Evolutionary conservation across 2,888 invertebrate species (phyloP).

Genomic region (Latrodectus hesperus): DNA sequence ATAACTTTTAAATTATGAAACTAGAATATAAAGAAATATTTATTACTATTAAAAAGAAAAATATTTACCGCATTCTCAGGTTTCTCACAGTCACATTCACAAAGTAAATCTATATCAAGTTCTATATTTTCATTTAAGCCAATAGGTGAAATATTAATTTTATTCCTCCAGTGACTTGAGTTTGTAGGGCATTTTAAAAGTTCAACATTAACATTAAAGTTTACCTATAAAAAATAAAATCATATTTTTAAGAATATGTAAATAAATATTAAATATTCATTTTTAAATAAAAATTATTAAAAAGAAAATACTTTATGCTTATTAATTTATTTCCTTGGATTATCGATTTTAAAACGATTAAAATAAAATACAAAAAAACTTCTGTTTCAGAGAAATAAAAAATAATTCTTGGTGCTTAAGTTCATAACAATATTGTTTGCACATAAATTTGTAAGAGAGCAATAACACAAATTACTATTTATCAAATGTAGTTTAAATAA

Average conservation of each 20-base stretch:
- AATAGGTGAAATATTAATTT: conserved; percentile 91
- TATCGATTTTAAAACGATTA: no score
- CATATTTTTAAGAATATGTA: background rate
- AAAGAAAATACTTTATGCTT: no score
- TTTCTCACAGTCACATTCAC: conserved; percentile 94
- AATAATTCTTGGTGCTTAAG: no score
- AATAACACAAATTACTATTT: no score
- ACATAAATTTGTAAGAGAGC: no score
- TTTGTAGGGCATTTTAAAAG: conserved; percentile 90
- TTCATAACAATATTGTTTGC: no score
- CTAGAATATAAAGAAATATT: background rate
- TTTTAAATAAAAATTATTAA: no score
- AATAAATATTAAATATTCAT: no score
- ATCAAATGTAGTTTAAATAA: no score
- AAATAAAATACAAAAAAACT: no score
- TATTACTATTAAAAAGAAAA: background rate
- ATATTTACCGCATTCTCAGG: conserved; percentile 78
- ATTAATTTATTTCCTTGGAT: no score
- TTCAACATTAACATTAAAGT: conserved; percentile 85
- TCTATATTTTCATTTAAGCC: conserved; percentile 91
- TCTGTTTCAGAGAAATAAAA: no score
- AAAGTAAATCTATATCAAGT: conserved; percentile 91
- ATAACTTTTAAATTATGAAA: background rate
- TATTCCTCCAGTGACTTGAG: conserved; percentile 85
- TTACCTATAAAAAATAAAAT: conserved; percentile 72